Conservation (phyloP, 2,113 vertebrate species). For the Sakesphorus luctuosus region DNA sequence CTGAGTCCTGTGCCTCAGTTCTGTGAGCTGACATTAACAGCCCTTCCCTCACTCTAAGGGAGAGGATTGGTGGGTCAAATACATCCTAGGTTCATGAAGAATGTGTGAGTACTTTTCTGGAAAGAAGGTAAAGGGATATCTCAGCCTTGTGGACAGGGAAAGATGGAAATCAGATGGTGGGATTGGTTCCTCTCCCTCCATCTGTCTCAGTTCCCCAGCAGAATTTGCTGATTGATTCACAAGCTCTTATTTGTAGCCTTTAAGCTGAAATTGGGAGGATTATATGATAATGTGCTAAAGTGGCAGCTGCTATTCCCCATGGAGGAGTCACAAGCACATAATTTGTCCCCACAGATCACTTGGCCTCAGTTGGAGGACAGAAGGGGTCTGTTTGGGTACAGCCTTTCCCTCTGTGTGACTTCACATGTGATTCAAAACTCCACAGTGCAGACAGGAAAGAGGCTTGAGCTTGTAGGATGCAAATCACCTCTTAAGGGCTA, state of each 20-base stretch:
- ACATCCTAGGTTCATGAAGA: neutral
- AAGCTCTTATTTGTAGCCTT: conserved; percentile 19
- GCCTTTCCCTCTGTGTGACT: neutral
- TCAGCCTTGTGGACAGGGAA: neutral
- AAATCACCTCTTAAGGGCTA: neutral
- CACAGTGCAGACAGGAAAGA: neutral
- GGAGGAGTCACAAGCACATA: neutral
- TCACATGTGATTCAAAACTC: neutral
- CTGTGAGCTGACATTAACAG: neutral
- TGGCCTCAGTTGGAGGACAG: neutral
- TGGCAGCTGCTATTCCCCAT: neutral
- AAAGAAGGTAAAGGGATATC: neutral
- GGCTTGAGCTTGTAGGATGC: neutral
- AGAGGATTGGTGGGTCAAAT: neutral
- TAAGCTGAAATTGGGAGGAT: conserved; percentile 21
- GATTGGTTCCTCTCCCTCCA: neutral
- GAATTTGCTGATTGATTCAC: conserved; percentile 44
- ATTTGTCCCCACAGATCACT: neutral
- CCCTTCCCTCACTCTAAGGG: neutral
- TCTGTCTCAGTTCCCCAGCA: conserved; percentile 25
- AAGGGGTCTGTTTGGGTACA: neutral
- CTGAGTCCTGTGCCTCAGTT: neutral
- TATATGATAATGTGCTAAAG: neutral
- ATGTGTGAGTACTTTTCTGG: neutral
- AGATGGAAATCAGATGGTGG: neutral